These are phyloP conservation scores for Battus philenor DNA, from an alignment of 1,140 invertebrate genomes.

Conservation along the genomic window DNA sequence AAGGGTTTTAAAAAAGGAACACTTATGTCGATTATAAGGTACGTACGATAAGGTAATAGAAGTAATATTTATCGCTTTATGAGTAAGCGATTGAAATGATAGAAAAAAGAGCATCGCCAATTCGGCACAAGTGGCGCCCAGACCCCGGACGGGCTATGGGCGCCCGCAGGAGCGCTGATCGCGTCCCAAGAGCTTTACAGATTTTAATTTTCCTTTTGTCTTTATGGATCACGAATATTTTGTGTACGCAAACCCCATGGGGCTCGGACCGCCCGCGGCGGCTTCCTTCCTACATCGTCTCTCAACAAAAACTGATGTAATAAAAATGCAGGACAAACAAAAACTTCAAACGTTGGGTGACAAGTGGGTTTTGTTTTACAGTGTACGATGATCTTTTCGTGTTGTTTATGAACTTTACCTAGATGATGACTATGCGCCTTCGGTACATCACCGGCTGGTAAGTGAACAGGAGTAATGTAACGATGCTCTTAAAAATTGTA, in stretches of 20 bases:
- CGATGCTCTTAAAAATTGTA: too few species aligned
- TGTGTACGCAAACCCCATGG: constrained; percentile 59
- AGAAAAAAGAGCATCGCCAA: too few species aligned
- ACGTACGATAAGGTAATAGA: too few species aligned
- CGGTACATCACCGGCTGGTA: constrained; percentile 21
- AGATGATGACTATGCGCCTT: constrained; percentile 52
- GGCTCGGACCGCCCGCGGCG: constrained; percentile 56
- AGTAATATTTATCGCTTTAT: neutral
- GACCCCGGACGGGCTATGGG: too few species aligned
- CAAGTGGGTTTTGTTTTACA: constrained; percentile 69
- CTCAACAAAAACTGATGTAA: constrained; percentile 63
- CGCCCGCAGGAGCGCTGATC: constrained; percentile 17
- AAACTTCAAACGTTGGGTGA: constrained; percentile 62
- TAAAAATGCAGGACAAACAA: constrained; percentile 63
- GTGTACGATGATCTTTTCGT: constrained; percentile 66
- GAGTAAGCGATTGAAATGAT: too few species aligned
- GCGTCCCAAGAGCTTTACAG: constrained; percentile 50
- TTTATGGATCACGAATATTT: constrained; percentile 73
- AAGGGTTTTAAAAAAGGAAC: too few species aligned
- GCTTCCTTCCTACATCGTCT: constrained; percentile 67
- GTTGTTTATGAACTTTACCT: constrained; percentile 51
- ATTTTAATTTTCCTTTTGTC: constrained; percentile 71
- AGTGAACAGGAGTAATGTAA: too few species aligned
- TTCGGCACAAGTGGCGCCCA: too few species aligned
- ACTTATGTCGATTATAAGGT: too few species aligned